phyloP scores from a whole-genome alignment of 2,113 vertebrate species.

The Charina bottae region DNA sequence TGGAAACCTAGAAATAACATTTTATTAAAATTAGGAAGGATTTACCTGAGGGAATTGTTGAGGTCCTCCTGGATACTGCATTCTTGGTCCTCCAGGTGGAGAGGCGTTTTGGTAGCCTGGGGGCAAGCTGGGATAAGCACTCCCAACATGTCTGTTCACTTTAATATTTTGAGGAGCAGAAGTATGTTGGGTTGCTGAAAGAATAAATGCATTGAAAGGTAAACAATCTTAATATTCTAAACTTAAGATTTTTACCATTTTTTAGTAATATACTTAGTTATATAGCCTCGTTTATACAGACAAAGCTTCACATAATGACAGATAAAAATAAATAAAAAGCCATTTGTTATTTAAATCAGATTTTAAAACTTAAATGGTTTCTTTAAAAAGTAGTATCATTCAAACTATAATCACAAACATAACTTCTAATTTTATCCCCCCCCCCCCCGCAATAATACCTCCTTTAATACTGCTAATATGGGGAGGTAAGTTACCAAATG shows the following conservation, averaged over 20 bases:
- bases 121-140: constrained; percentile 87
- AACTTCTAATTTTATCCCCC: background rate
- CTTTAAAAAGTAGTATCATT: background rate
- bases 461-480: background rate
- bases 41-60: constrained; percentile 88
- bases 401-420: background rate
- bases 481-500: no score
- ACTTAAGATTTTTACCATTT: background rate
- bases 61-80: constrained; percentile 80
- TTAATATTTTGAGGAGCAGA: constrained; percentile 73
- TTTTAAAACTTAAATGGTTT: background rate
- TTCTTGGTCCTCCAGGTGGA: constrained; percentile 66
- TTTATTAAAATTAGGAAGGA: background rate
- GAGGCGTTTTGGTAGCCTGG: constrained; percentile 87
- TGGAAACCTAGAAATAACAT: background rate
- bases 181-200: constrained; percentile 74
- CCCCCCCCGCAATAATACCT: background rate
- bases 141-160: constrained; percentile 79
- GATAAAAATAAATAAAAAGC: background rate
- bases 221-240: background rate
- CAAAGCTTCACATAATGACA: no score
- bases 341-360: background rate
- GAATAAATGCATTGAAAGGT: constrained; percentile 44
- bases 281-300: background rate
- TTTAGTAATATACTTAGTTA: background rate